Conservation (phyloP, 2,113 vertebrate species). For the Cardinalis cardinalis region DNA sequence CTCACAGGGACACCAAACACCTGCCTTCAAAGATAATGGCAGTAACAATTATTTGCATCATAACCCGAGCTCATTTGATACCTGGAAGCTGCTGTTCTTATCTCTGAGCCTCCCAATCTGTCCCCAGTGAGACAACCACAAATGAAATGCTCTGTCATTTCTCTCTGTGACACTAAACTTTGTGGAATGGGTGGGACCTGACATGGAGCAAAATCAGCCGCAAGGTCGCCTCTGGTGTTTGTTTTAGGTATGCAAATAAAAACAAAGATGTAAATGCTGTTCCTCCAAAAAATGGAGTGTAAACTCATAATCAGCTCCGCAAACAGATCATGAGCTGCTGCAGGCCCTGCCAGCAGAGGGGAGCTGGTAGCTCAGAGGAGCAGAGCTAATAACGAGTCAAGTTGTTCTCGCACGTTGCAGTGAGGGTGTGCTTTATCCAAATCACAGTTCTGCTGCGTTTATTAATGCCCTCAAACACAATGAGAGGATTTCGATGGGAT, state of each 20-base stretch:
- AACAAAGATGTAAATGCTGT: neutral
- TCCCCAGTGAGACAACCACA: neutral
- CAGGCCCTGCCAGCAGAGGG: neutral
- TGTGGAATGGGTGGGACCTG: neutral
- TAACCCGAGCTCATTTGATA: slow-evolving; percentile 48
- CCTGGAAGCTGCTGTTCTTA: slow-evolving; percentile 63
- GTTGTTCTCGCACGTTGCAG: neutral
- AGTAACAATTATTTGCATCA: slow-evolving; percentile 70
- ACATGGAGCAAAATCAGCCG: neutral
- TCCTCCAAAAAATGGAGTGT: neutral
- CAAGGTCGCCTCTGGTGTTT: neutral
- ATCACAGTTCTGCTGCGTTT: neutral
- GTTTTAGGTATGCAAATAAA: neutral
- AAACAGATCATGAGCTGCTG: neutral
- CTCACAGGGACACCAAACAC: slow-evolving; percentile 55
- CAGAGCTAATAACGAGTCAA: neutral
- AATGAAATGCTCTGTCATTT: neutral
- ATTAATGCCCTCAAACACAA: neutral
- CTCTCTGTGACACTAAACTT: neutral
- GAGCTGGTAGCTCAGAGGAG: neutral
- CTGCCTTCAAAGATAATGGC: slow-evolving; percentile 71
- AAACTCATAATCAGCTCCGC: neutral
- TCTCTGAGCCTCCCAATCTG: slow-evolving; percentile 39
- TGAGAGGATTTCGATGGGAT: neutral
- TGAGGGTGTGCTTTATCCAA: neutral